phyloP scores from a whole-genome alignment of 2,888 invertebrate species.

The Lasioglossum oenotherae region DNA sequence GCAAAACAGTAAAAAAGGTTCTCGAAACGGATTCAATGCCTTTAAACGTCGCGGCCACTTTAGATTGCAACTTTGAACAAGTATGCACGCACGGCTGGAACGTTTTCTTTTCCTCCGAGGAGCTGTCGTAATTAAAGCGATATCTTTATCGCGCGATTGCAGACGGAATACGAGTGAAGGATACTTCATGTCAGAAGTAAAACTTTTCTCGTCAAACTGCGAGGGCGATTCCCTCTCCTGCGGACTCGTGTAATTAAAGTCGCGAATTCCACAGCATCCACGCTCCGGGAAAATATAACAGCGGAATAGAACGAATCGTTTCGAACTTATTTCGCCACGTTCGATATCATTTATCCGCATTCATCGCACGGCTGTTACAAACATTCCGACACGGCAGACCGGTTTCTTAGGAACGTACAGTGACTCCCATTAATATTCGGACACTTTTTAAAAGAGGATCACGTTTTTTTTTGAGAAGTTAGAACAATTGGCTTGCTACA shows the following conservation, averaged over 20 bases:
- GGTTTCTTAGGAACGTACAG: too few relatives aligned
- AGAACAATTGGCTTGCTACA: too few relatives aligned
- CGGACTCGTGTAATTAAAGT: slow-evolving; percentile 41
- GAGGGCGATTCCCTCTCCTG: slow-evolving; percentile 26
- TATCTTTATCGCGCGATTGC: slow-evolving; percentile 53
- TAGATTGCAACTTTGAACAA: slow-evolving; percentile 3
- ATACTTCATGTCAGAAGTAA: slow-evolving; percentile 37
- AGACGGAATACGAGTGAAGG: slow-evolving; percentile 34
- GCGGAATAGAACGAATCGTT: not conserved
- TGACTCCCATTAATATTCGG: too few relatives aligned
- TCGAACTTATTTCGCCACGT: not conserved
- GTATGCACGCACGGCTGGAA: not conserved
- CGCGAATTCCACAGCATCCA: slow-evolving; percentile 24
- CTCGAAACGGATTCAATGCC: not conserved
- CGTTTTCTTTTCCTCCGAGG: not conserved
- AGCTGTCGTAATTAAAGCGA: slow-evolving; percentile 45
- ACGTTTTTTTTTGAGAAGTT: too few relatives aligned
- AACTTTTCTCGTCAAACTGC: slow-evolving; percentile 47
- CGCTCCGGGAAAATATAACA: not conserved
- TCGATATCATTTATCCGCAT: not conserved
- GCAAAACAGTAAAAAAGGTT: not conserved
- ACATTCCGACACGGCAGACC: not conserved
- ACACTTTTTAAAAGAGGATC: too few relatives aligned
- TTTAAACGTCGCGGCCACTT: slow-evolving; percentile 2
- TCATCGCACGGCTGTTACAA: not conserved